Conservation (phyloP, 2,797 vertebrate species). For the Pogoniulus pusillus region DNA sequence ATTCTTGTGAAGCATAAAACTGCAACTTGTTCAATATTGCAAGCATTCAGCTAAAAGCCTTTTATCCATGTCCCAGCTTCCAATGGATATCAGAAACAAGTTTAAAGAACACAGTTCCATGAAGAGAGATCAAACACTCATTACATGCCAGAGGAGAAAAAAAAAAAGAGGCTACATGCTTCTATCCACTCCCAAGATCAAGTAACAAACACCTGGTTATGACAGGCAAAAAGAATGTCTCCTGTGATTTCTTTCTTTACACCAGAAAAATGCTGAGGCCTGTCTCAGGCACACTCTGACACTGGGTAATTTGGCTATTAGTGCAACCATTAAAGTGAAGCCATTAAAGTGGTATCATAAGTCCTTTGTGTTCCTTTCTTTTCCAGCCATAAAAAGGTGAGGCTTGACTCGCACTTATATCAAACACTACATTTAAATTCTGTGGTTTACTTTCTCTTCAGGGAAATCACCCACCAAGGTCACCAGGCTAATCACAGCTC, state of each 20-base stretch:
- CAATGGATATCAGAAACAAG: not conserved
- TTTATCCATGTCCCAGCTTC: not conserved
- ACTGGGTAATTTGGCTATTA: constrained; percentile 4
- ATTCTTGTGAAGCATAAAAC: not conserved
- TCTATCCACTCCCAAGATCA: not conserved
- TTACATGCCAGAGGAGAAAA: not conserved
- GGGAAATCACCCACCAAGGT: constrained; percentile 10
- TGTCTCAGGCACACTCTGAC: not conserved
- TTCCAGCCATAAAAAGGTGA: constrained; percentile 19
- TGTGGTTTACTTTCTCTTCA: not conserved
- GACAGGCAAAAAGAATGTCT: not conserved
- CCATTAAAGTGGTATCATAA: not conserved
- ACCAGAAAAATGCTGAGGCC: not conserved
- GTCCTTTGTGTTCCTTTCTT: constrained; percentile 16
- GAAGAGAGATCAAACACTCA: not conserved
- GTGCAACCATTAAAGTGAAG: not conserved
- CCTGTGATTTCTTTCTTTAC: constrained; percentile 47
- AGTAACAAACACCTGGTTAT: constrained; percentile 12
- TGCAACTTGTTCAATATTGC: not conserved
- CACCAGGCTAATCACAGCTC: constrained; percentile 5
- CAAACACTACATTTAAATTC: not conserved
- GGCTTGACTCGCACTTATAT: not conserved
- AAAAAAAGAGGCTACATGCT: not conserved
- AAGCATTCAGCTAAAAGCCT: not conserved
- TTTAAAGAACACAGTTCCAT: not conserved